A percentile compares a stretch with the other conserved stretches of the same genome.
These are phyloP conservation scores for Diorhabda sublineata DNA, from an alignment of 1,140 invertebrate genomes.

Conservation along the genomic window DNA sequence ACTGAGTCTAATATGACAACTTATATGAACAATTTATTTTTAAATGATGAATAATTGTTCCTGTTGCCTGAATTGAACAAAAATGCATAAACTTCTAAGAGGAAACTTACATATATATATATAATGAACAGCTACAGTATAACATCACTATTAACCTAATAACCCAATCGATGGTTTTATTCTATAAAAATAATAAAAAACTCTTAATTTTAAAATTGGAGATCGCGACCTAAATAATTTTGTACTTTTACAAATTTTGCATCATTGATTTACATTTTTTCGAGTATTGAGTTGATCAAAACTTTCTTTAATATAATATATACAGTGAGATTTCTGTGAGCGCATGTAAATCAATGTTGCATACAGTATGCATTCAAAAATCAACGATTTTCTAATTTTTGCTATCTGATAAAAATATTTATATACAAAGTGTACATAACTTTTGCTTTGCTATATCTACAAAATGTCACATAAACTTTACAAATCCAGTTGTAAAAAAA, in stretches of 20 bases:
- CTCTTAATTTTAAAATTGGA: constrained; percentile 38
- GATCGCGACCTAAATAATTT: constrained; percentile 44
- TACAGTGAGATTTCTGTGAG: constrained; percentile 27
- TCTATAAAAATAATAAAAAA: constrained; percentile 36
- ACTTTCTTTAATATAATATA: constrained; percentile 6
- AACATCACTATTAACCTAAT: constrained; percentile 25
- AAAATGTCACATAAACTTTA: constrained; percentile 25
- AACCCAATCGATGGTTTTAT: constrained; percentile 25
- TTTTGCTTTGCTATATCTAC: constrained; percentile 28
- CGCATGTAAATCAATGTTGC: constrained; percentile 27
- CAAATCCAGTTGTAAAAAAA: constrained; percentile 23
- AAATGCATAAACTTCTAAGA: constrained; percentile 24
- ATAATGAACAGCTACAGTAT: constrained; percentile 23
- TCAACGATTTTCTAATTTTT: constrained; percentile 28
- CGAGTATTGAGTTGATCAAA: not conserved
- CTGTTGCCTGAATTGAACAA: constrained; percentile 19
- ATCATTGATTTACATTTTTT: constrained; percentile 20
- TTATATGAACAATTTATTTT: no score
- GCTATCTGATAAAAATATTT: constrained; percentile 28
- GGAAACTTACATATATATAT: constrained; percentile 23
- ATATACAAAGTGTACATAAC: constrained; percentile 30
- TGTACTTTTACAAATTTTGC: constrained; percentile 39
- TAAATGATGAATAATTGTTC: constrained; percentile 15
- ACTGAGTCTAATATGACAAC: no score
- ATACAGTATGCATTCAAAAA: constrained; percentile 21